Evolutionary conservation across 2,888 invertebrate species (phyloP), one percentile per base, ranked within the genome.

Genomic region (Quadroppia sp.): DNA sequence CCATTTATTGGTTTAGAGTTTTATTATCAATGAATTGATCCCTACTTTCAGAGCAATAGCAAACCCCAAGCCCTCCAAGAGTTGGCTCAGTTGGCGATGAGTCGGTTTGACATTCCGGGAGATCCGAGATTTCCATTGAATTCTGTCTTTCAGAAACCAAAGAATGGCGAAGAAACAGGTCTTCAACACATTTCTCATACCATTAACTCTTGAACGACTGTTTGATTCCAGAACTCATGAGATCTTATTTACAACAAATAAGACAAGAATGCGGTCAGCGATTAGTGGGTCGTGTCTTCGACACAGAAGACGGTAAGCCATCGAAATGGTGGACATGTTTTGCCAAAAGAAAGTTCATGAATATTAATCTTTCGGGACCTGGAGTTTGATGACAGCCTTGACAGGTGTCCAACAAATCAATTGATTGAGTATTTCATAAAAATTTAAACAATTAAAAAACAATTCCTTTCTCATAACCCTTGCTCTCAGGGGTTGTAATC

Each of bases 281-380:
- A 84, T 97, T 92, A 1, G 96, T 94, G 83, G 89, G 88, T 61
- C 92, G 90, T 84, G 98, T 92, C 1, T 96, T 94, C 83, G 89
- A 88, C 61, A 59, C 59, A 32, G 91, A 91, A 77, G 93, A 92
- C 82, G 95, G 94, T 9, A 94, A 94, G 81, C 96, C 98, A 70
- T 78, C 78, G 76, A 80, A 86, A 85, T 99, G 99, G 99, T 99
- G 99, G 99, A 85, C 97, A 74, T 99, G 99, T 82, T 99, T 99
- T 85, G 91, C 96, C 36, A 96, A 96, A 82, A 95, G 96, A 88
- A 96, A 95, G 87, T 99, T 99, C 83, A 98, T 99, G 97, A 99
- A 99, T 83, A 98, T 98, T 82, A 94, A 94, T 40, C 85, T 99
- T 40, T 90, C 93, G 45, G 91, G 89, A 0, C 82, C 82, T 32